phyloP scores from a whole-genome alignment of 2,113 vertebrate genomes.

The Silurus glanis region DNA sequence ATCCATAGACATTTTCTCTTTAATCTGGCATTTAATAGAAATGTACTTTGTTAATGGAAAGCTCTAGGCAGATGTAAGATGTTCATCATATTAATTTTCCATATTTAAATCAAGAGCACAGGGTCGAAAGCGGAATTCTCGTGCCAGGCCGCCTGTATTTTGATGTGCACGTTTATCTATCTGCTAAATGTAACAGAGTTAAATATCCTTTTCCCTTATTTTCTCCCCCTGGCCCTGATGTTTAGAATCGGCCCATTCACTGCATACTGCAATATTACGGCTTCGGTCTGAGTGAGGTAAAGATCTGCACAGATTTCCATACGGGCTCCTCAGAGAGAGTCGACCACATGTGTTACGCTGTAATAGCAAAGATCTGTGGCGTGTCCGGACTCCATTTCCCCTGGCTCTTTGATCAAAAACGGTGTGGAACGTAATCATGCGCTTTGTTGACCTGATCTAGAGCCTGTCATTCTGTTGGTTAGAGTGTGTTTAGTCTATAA shows the following conservation, averaged over 20 bases:
- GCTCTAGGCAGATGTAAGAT: neutral
- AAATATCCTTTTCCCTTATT: slow-evolving; percentile 19
- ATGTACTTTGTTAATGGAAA: neutral
- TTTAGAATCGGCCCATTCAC: slow-evolving; percentile 27
- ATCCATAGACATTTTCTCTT: neutral
- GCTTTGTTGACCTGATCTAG: neutral
- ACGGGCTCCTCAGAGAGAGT: slow-evolving; percentile 12
- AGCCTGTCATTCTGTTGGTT: neutral
- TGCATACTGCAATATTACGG: slow-evolving; percentile 11
- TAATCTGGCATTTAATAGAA: neutral
- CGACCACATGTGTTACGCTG: slow-evolving; percentile 12
- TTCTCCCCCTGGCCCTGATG: slow-evolving; percentile 11
- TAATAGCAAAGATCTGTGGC: slow-evolving; percentile 19
- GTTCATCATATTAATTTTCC: neutral
- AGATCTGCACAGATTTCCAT: slow-evolving; percentile 12
- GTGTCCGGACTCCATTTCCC: slow-evolving; percentile 4
- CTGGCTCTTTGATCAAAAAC: slow-evolving; percentile 7
- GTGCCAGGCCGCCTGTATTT: slow-evolving; percentile 21
- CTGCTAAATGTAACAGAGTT: slow-evolving; percentile 20
- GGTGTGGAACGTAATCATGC: neutral
- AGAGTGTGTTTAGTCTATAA: slow-evolving; percentile 12
- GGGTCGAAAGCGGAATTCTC: neutral
- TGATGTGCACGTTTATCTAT: slow-evolving; percentile 16
- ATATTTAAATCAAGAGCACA: slow-evolving; percentile 5
- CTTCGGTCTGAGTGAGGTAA: slow-evolving; percentile 3